Percentiles rank a stretch among this genome's conserved stretches.
Evolutionary conservation across 2,888 invertebrate species (phyloP).

Genomic region (Megastigmus dorsalis): DNA sequence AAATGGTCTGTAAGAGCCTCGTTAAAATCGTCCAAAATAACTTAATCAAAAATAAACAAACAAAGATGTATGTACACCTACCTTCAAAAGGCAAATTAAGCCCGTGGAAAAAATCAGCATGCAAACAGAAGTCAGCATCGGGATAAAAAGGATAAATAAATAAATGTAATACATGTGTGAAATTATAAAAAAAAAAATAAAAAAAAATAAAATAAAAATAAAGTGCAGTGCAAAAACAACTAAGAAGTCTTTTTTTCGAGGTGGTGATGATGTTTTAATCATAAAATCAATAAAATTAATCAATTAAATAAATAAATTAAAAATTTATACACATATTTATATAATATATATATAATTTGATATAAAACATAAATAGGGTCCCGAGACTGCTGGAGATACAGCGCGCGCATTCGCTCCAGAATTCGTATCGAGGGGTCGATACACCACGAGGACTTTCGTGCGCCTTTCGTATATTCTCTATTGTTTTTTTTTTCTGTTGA

Average conservation of each 20-base stretch:
- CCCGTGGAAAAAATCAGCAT: slow-evolving; percentile 36
- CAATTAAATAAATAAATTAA: slow-evolving; percentile 74
- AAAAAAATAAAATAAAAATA: slow-evolving; percentile 42
- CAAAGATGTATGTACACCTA: slow-evolving; percentile 56
- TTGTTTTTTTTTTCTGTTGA: too few relatives aligned
- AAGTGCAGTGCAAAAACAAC: slow-evolving; percentile 57
- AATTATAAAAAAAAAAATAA: slow-evolving; percentile 13
- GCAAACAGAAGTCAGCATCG: slow-evolving; percentile 40
- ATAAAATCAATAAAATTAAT: slow-evolving; percentile 74
- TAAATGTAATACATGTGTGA: slow-evolving; percentile 9
- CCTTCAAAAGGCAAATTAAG: slow-evolving; percentile 55
- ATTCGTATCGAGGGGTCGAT: slow-evolving; percentile 57
- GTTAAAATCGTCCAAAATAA: slow-evolving; percentile 17
- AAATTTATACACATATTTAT: slow-evolving; percentile 69
- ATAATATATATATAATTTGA: slow-evolving; percentile 67
- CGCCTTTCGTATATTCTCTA: slow-evolving; percentile 22
- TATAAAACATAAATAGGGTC: slow-evolving; percentile 74
- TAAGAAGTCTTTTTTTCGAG: slow-evolving; percentile 62
- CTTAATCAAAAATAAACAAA: slow-evolving; percentile 20
- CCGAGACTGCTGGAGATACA: slow-evolving; percentile 70
- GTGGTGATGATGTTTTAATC: slow-evolving; percentile 72
- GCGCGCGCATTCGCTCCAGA: slow-evolving; percentile 60
- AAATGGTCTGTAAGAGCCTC: too few relatives aligned
- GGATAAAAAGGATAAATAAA: slow-evolving; percentile 34
- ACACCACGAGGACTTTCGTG: slow-evolving; percentile 49